phyloP scores from a whole-genome alignment of 2,888 invertebrate genomes.

The Synergus itoensis region DNA sequence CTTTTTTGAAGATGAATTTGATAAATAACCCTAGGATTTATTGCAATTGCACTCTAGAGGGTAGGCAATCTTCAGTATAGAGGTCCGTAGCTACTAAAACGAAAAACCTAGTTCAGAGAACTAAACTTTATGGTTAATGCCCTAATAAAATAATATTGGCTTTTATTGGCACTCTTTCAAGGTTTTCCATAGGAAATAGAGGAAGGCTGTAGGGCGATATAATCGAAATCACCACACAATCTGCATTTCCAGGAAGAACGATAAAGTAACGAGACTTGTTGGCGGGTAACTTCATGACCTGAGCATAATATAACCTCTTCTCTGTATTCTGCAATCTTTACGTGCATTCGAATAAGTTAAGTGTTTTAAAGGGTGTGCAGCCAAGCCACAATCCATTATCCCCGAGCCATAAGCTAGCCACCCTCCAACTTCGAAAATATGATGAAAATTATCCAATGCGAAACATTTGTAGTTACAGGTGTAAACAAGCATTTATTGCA shows the following conservation, averaged over 20 bases:
- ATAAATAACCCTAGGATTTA: not conserved
- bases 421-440: not conserved
- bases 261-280: constrained; percentile 1
- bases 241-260: not conserved
- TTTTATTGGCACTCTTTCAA: not conserved
- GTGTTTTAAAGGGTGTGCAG: not conserved
- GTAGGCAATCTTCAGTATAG: not conserved
- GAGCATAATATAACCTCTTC: not conserved
- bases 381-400: not conserved
- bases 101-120: not conserved
- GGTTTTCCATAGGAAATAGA: not conserved
- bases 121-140: not conserved
- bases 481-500: not conserved
- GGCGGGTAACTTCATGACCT: not conserved
- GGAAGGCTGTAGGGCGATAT: not conserved
- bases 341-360: not conserved
- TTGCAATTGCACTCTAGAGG: not conserved
- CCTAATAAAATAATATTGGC: not conserved
- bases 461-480: not conserved
- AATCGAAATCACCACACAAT: constrained; percentile 2
- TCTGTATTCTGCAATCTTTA: not conserved
- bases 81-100: not conserved
- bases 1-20: no score
- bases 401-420: not conserved
- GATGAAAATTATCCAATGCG: not conserved